Evolutionary conservation across 2,113 vertebrate genomes (phyloP).

Genomic region (Marcusenius ussheri): DNA sequence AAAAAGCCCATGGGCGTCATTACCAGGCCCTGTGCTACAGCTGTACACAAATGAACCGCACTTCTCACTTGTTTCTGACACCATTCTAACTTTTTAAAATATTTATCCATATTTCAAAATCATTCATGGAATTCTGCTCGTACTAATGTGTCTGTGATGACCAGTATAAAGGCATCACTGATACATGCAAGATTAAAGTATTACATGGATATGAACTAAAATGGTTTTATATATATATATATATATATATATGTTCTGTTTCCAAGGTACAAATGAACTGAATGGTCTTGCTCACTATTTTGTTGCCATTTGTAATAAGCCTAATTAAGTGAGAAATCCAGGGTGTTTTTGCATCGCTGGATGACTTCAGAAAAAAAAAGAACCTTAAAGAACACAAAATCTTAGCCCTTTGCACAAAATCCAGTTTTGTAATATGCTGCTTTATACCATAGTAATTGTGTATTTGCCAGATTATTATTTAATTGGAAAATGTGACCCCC

Average conservation of each 20-base stretch:
- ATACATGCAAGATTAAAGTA: neutral
- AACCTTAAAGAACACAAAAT: neutral
- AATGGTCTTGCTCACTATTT: neutral
- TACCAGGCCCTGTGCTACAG: neutral
- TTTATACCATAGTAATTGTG: neutral
- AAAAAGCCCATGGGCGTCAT: neutral
- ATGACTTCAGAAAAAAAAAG: neutral
- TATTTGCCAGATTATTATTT: neutral
- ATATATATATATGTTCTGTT: neutral
- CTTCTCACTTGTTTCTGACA: neutral
- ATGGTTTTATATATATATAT: neutral
- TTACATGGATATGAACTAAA: neutral
- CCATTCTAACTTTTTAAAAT: neutral
- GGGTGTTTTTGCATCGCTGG: neutral
- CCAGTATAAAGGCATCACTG: neutral
- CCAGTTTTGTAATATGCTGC: neutral
- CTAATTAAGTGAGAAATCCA: neutral
- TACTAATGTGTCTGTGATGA: neutral
- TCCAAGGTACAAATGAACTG: neutral
- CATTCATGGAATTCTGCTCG: neutral
- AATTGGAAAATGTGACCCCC: neutral
- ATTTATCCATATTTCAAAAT: neutral
- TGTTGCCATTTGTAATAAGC: neutral
- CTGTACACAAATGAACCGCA: neutral
- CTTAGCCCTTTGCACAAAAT: neutral